Evolutionary conservation across 92 coral and sea anemone species (phyloP).

Genomic region (Virgularia gustaviana): DNA sequence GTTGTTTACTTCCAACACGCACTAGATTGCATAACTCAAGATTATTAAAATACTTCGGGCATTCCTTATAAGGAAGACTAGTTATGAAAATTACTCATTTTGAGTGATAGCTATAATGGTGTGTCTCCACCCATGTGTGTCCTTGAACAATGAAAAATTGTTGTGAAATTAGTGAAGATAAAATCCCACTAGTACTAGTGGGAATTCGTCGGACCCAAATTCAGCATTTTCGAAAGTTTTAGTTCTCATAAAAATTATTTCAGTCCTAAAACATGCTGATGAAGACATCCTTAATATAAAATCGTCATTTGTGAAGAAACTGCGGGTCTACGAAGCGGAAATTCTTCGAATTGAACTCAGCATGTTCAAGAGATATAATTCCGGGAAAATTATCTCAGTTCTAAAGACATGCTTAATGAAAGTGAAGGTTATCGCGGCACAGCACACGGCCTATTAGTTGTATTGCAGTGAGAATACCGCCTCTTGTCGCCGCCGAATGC

Average conservation of each 20-base stretch:
- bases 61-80: neutral
- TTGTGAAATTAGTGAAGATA: slow-evolving; percentile 8
- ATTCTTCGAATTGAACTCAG: slow-evolving; percentile 5
- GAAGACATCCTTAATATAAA: too few relatives aligned
- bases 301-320: too few relatives aligned
- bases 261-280: too few relatives aligned
- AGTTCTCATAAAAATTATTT: too few relatives aligned
- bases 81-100: neutral
- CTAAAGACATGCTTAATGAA: slow-evolving; percentile 19
- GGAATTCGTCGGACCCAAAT: too few relatives aligned
- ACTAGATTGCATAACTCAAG: neutral
- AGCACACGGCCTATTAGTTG: slow-evolving; percentile 1
- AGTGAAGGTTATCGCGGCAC: neutral
- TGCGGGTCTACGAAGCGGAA: slow-evolving; percentile 9
- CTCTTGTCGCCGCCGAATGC: too few relatives aligned
- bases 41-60: neutral
- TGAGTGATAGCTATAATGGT: neutral
- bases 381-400: neutral
- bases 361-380: neutral
- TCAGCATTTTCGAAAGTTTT: too few relatives aligned
- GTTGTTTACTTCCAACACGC: slow-evolving; percentile 5
- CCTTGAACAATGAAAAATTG: neutral
- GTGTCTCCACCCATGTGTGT: neutral
- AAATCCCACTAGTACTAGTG: neutral
- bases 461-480: too few relatives aligned